Evolutionary conservation across 1,140 invertebrate species (phyloP), one percentile per base, ranked within the genome.

Genomic region (Eupristina koningsbergeri): DNA sequence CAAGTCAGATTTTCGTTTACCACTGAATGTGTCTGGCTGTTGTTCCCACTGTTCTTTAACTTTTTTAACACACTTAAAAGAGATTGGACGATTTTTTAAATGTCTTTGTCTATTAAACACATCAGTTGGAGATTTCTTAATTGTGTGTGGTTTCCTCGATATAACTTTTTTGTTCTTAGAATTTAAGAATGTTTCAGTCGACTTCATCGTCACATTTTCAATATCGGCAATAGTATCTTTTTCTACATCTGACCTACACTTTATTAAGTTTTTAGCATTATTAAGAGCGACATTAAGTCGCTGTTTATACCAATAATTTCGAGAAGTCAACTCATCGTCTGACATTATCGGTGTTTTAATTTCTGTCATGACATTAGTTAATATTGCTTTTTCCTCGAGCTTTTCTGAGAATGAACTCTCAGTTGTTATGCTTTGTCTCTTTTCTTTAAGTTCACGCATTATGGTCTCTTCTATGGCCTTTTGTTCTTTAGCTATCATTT

Each of bases 381-480:
- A 22, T 8, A 29, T 19, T n/a, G n/a, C 69, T n/a, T 82, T 84
- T 19, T 83, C 80, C 15, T 81, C 85, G 39, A 83, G 85, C 22
- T 85, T 86, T 0, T 84, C 82, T 11, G 83, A 84, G 17, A 86
- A 84, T 0, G 80, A 74, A 58, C 84, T 82, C 15, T 85, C 82
- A 11, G 63, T 80, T 11, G 74, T 34, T 19, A 36, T 58, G 50
- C 50, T 84, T 47, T 71, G 64, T 36, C 88, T 90, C 41, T 89
- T 91, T 41, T 91, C 91, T 11, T 90, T 90, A 3, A 92, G 82
- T 39, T 92, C 92, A 19, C 92, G 83, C 39, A 92, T 76, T 74
- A 93, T 93, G 76, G 90, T 91, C 36, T 92, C 92, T 50, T 93
- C 91, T 29, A 93, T 93, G 1, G 92, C 92, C 36, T 92, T 93